Evolutionary conservation across 1,140 invertebrate genomes (phyloP).

Genomic region (Rhopalosiphum maidis): DNA sequence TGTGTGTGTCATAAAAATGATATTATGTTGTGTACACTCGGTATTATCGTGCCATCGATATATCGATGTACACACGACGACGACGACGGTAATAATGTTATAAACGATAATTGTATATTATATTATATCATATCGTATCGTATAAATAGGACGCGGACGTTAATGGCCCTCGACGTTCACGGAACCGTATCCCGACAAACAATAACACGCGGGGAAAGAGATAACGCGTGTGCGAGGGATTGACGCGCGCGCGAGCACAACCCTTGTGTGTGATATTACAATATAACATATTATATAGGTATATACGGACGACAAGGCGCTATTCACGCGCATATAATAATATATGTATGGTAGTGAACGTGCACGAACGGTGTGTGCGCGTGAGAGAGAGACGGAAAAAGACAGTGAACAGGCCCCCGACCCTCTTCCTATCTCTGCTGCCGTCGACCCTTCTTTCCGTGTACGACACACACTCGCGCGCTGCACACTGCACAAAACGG

Average conservation of each 20-base stretch:
- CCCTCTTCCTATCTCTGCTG: slow-evolving; percentile 32
- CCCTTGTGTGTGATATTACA: slow-evolving; percentile 47
- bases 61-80: background rate
- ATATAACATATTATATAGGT: background rate
- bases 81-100: slow-evolving; percentile 19
- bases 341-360: background rate
- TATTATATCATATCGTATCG: background rate
- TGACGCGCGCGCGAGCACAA: slow-evolving; percentile 20
- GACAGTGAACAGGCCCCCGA: background rate
- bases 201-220: slow-evolving; percentile 30
- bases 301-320: background rate
- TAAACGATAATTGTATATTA: background rate
- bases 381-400: background rate
- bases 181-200: slow-evolving; percentile 53
- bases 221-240: slow-evolving; percentile 43
- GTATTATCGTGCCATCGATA: background rate
- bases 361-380: background rate
- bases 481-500: background rate
- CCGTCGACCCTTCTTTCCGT: background rate
- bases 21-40: background rate
- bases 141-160: background rate
- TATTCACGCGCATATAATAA: slow-evolving; percentile 20
- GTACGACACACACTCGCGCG: background rate
- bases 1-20: background rate
- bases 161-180: slow-evolving; percentile 50